phyloP scores from a whole-genome alignment of 2,113 vertebrate species.

The Syngnathus scovelli region DNA sequence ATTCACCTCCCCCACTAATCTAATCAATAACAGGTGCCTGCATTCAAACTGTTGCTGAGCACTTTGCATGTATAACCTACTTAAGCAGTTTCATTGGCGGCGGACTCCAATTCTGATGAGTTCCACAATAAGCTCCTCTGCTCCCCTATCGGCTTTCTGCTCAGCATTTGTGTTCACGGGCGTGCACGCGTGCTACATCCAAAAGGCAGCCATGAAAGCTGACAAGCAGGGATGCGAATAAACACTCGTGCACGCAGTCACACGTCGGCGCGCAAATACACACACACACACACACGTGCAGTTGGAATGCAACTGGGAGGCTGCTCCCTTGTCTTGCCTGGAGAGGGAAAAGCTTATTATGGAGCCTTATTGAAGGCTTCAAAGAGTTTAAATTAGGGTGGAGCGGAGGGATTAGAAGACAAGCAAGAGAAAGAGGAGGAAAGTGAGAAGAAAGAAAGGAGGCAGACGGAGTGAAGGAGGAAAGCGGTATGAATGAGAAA shows the following conservation, averaged over 20 bases:
- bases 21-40: constrained; percentile 25
- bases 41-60: constrained; percentile 30
- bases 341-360: constrained; percentile 72
- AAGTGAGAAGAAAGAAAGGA: constrained; percentile 7
- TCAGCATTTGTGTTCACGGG: constrained; percentile 41
- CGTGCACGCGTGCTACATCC: constrained; percentile 19
- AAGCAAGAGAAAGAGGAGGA: constrained; percentile 10
- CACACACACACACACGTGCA: constrained; percentile 47
- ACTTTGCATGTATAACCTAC: constrained; percentile 56
- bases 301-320: constrained; percentile 62
- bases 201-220: constrained; percentile 50
- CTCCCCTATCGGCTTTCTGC: constrained; percentile 44
- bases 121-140: constrained; percentile 48
- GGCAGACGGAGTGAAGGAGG: constrained; percentile 23
- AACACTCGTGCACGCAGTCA: constrained; percentile 50
- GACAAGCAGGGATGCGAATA: constrained; percentile 53
- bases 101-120: constrained; percentile 45
- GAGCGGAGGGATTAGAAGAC: constrained; percentile 66
- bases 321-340: constrained; percentile 63
- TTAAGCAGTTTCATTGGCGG: constrained; percentile 54
- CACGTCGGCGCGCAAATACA: constrained; percentile 27
- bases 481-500: constrained; percentile 35
- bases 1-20: constrained; percentile 13
- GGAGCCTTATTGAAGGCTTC: constrained; percentile 72
- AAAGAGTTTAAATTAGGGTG: constrained; percentile 74